Conservation (phyloP, 64 coral and sea anemone species). For the Pocillopora damicornis region DNA sequence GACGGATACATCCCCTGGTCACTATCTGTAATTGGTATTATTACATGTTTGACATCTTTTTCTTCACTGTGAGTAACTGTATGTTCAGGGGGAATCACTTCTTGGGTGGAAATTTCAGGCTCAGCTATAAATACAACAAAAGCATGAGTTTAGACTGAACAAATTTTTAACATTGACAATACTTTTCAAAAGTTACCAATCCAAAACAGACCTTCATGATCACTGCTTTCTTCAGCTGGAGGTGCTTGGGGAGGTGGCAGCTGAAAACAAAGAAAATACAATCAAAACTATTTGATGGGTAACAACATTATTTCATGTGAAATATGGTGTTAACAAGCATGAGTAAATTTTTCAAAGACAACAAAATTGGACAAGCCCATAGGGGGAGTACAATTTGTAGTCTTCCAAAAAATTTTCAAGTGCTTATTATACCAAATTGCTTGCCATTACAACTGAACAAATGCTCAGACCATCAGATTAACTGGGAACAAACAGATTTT, state of each 20-base stretch:
- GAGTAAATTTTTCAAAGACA: too few species aligned
- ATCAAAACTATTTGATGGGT: background rate
- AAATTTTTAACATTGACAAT: background rate
- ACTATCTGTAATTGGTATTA: slow-evolving; percentile 1
- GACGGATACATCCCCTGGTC: background rate
- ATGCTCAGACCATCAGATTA: too few species aligned
- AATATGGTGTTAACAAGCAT: too few species aligned
- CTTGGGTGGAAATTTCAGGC: background rate
- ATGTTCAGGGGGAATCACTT: background rate
- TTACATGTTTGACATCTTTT: slow-evolving; percentile 5
- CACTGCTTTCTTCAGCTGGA: background rate
- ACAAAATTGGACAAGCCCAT: too few species aligned
- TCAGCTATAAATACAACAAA: background rate
- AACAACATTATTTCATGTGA: too few species aligned
- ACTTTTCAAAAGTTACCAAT: too few species aligned
- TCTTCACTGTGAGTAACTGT: background rate
- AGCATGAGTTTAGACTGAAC: background rate
- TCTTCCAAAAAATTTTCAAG: background rate
- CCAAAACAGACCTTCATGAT: slow-evolving; percentile 14
- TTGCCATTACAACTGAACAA: too few species aligned
- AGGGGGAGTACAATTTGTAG: background rate
- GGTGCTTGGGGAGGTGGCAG: background rate
- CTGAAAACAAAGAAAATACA: background rate
- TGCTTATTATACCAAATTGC: background rate
- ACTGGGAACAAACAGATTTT: too few species aligned